A percentile compares a stretch with the other conserved stretches of the same genome.
These are phyloP conservation scores for Melinopterus prodromus DNA, from an alignment of 2,888 invertebrate species.

Conservation along the genomic window DNA sequence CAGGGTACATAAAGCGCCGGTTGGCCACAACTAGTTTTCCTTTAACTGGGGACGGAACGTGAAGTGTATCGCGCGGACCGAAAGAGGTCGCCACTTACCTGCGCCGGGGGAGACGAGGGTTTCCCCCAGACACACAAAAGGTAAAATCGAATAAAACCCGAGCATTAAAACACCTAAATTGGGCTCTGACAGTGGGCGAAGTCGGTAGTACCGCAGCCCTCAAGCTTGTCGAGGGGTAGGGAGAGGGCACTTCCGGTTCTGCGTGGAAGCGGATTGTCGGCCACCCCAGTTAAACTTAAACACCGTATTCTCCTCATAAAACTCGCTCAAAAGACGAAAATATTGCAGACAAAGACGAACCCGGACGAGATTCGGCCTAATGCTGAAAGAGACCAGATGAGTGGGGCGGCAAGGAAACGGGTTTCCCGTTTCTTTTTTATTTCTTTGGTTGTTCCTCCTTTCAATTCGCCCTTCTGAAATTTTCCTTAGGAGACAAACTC, in stretches of 20 bases:
- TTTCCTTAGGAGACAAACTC: neutral
- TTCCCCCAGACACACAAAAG: slow-evolving; percentile 16
- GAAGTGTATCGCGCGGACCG: neutral
- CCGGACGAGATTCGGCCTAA: neutral
- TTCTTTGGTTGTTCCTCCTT: neutral
- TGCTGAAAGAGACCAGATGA: neutral
- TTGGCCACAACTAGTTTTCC: slow-evolving; percentile 10
- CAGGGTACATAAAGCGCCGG: slow-evolving; percentile 12
- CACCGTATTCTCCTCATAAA: slow-evolving; percentile 4
- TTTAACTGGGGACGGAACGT: neutral
- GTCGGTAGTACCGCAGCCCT: neutral
- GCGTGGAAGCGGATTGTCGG: neutral
- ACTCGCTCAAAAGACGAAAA: neutral
- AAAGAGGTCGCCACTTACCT: slow-evolving; percentile 4
- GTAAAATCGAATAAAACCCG: slow-evolving; percentile 25
- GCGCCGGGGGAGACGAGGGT: neutral
- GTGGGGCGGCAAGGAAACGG: neutral
- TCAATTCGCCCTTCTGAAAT: neutral
- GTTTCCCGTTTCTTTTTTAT: neutral
- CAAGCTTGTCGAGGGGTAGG: neutral
- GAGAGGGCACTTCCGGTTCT: neutral
- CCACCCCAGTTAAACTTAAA: neutral
- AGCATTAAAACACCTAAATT: slow-evolving; percentile 22
- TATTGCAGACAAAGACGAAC: neutral
- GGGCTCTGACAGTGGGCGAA: slow-evolving; percentile 9